phyloP scores from a whole-genome alignment of 2,888 invertebrate genomes.

The Parapristionchus giblindavisi region DNA sequence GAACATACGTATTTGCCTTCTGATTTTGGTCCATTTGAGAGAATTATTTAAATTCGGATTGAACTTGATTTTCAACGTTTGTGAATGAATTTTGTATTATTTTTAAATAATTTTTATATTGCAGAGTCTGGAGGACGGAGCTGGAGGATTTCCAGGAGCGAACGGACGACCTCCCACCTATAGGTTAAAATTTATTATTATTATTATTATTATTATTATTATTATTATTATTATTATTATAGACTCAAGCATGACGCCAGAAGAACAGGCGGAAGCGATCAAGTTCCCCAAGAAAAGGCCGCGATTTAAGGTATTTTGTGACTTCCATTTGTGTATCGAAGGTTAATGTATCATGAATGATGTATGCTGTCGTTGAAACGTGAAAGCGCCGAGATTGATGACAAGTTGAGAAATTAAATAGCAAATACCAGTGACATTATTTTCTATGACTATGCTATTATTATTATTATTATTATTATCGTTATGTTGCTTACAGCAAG shows the following conservation, averaged over 20 bases:
- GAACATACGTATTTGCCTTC: not conserved
- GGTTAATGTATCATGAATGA: not conserved
- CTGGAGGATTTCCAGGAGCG: slow-evolving; percentile 37
- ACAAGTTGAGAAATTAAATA: too few relatives aligned
- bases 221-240: too few relatives aligned
- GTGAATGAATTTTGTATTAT: too few relatives aligned
- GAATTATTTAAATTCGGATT: too few relatives aligned
- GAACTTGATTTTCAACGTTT: too few relatives aligned
- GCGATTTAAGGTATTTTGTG: slow-evolving; percentile 45
- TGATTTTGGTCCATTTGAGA: not conserved
- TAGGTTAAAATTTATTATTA: slow-evolving; percentile 42
- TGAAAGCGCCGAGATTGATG: too few relatives aligned
- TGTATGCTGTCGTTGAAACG: not conserved
- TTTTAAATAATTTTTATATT: too few relatives aligned
- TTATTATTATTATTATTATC: not conserved
- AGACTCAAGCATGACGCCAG: slow-evolving; percentile 49
- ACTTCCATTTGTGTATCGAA: too few relatives aligned
- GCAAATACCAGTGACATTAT: not conserved
- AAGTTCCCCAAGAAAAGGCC: slow-evolving; percentile 48
- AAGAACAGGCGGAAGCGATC: slow-evolving; percentile 44
- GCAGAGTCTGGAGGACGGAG: slow-evolving; percentile 78
- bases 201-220: too few relatives aligned
- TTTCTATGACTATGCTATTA: slow-evolving; percentile 10
- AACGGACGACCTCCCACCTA: slow-evolving; percentile 38
- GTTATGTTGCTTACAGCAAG: slow-evolving; percentile 45